Conservation (phyloP, 1,140 invertebrate species). For the Diorhabda elongata region DNA sequence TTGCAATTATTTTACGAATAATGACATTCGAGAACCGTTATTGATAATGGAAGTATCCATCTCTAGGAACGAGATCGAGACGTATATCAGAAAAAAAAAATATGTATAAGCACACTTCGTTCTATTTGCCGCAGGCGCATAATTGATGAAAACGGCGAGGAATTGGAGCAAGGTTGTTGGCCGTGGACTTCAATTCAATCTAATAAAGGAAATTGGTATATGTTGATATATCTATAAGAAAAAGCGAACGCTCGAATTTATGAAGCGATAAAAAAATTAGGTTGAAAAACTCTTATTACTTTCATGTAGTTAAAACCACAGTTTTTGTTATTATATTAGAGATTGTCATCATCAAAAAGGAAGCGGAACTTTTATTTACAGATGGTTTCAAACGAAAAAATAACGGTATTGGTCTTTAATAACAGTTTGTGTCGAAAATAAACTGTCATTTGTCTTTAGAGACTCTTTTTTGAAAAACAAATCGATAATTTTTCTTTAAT, state of each 20-base stretch:
- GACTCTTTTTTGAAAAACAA: no score
- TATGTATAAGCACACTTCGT: constrained; percentile 15
- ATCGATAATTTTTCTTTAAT: no score
- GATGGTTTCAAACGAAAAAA: no score
- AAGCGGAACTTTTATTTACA: no score
- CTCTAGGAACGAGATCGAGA: background rate
- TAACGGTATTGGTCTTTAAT: no score
- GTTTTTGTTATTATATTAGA: no score
- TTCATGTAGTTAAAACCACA: no score
- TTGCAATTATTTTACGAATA: no score
- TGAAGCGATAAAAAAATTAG: background rate
- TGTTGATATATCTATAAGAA: background rate
- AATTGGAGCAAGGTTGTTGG: constrained; percentile 19
- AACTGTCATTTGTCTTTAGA: no score
- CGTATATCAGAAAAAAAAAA: constrained; percentile 4
- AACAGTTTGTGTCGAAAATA: no score
- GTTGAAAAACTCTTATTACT: background rate
- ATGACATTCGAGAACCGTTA: no score
- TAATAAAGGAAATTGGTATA: background rate
- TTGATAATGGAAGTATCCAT: background rate
- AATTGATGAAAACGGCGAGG: constrained; percentile 18
- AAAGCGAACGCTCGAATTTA: background rate
- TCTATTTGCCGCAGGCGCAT: constrained; percentile 16
- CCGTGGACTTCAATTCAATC: constrained; percentile 13
- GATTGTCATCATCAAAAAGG: no score